Evolutionary conservation across 2,113 vertebrate genomes (phyloP), one percentile per base, ranked within the genome.

Genomic region (Pteropus alecto): DNA sequence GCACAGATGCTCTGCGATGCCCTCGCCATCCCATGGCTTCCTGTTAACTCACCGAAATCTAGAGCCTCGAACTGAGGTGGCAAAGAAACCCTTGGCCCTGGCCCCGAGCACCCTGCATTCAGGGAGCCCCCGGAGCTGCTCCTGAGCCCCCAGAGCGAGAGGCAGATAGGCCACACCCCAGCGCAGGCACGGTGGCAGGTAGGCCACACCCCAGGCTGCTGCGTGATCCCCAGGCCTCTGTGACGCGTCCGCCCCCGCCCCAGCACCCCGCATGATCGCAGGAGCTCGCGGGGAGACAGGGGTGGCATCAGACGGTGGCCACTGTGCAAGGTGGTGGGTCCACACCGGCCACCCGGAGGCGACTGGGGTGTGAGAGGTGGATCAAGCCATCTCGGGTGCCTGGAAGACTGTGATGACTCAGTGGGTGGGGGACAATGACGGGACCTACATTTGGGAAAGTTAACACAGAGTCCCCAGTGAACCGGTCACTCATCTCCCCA

Each of bases 1-100:
- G 5, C 1, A 24, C 0, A 38, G 0, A 2, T 1, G 1, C 68
- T 19, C 0, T 3, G 3, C 4, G 1, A 6, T 1, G 1, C 7
- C 33, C 6, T 41, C n/a, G 1, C 6, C 38, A 7, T 28, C 4
- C 12, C 26, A 26, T 2, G 13, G 4, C 8, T n/a, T 58, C 28
- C 9, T 26, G 58, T 7, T 21, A 5, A 12, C 22, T 26, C 19
- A 7, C 16, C 41, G 38, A 70, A 46, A 38, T 16, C 12, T 2
- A 81, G 87, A 46, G 10, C 74, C 6, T 48, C 30, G 26, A 6
- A 11, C 16, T 24, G 2, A 5, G 2, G 13, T 5, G 1, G 6
- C 19, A 19, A 22, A 10, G n/a, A 33, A 48, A 30, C 24, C 28
- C 15, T 0, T 14, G 3, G 7, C 19, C 15, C n/a, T 11, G 0